Percentiles rank a stretch among this genome's conserved stretches.
phyloP scores from a whole-genome alignment of 2,888 invertebrate species.

The Lagria hirta region DNA sequence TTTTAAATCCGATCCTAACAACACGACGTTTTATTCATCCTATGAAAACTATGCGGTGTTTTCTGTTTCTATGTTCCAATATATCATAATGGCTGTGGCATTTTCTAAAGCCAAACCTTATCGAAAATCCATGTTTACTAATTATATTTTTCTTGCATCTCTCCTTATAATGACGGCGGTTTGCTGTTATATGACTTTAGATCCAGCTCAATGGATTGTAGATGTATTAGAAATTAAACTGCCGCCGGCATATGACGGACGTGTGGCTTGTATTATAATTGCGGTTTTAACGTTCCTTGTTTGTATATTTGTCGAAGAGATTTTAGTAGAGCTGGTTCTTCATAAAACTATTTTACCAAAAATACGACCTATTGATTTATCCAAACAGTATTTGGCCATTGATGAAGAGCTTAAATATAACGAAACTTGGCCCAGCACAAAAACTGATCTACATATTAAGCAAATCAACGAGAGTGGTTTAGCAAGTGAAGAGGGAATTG shows the following conservation, averaged over 20 bases:
- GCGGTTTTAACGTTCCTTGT: constrained; percentile 58
- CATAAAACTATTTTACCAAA: constrained; percentile 54
- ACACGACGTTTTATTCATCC: constrained; percentile 49
- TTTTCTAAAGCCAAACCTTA: constrained; percentile 70
- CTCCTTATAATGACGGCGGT: constrained; percentile 55
- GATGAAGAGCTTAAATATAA: constrained; percentile 31
- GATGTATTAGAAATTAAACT: constrained; percentile 65
- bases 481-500: constrained; percentile 20
- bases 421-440: constrained; percentile 28
- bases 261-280: constrained; percentile 55
- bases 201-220: constrained; percentile 55
- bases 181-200: constrained; percentile 57
- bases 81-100: constrained; percentile 63
- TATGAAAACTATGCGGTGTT: constrained; percentile 68
- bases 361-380: constrained; percentile 47
- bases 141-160: constrained; percentile 57
- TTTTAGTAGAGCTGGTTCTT: constrained; percentile 61
- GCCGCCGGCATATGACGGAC: constrained; percentile 59
- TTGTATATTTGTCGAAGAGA: constrained; percentile 60
- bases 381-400: constrained; percentile 33
- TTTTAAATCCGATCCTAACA: constrained; percentile 50
- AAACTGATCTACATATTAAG: background rate
- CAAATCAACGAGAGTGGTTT: constrained; percentile 3
- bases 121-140: constrained; percentile 63
- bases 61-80: constrained; percentile 65